phyloP scores from a whole-genome alignment of 2,888 invertebrate genomes.

The Dryocosmus kuriphilus region DNA sequence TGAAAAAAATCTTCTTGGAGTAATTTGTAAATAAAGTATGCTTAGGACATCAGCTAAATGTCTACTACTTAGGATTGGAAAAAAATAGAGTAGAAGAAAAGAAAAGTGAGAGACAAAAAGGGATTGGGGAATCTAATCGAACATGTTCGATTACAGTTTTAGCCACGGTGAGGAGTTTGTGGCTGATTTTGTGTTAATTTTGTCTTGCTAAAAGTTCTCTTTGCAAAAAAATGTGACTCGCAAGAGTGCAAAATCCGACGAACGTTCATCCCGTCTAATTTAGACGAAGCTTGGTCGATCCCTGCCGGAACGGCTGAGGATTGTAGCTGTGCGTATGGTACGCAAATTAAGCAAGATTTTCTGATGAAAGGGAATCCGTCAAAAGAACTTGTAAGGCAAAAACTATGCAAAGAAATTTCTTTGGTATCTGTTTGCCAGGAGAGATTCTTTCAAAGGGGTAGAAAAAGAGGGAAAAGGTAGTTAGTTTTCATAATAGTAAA shows the following conservation, averaged over 20 bases:
- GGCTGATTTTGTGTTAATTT: background rate
- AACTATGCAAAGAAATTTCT: constrained; percentile 5
- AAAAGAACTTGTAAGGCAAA: background rate
- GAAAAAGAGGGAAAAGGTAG: background rate
- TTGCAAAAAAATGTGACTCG: constrained; percentile 17
- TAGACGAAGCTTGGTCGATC: constrained; percentile 7
- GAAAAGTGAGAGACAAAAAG: background rate
- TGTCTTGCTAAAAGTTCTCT: constrained; percentile 3
- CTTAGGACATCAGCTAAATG: background rate
- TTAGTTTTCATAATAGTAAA: background rate
- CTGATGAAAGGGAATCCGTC: background rate
- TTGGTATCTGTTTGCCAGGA: background rate
- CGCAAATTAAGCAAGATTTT: background rate
- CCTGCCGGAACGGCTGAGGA: constrained; percentile 8
- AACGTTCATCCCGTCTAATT: constrained; percentile 10
- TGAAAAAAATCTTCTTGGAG: background rate
- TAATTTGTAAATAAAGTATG: background rate
- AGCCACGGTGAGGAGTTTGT: background rate
- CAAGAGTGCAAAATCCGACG: constrained; percentile 5
- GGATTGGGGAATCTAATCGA: background rate
- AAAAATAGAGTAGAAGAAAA: background rate
- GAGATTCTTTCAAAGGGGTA: background rate
- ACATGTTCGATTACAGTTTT: background rate
- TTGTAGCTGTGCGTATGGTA: constrained; percentile 2
- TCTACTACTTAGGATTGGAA: background rate